Percentiles rank a stretch among this genome's conserved stretches.
Evolutionary conservation across 2,113 vertebrate species (phyloP).

Genomic region (Sprattus sprattus): DNA sequence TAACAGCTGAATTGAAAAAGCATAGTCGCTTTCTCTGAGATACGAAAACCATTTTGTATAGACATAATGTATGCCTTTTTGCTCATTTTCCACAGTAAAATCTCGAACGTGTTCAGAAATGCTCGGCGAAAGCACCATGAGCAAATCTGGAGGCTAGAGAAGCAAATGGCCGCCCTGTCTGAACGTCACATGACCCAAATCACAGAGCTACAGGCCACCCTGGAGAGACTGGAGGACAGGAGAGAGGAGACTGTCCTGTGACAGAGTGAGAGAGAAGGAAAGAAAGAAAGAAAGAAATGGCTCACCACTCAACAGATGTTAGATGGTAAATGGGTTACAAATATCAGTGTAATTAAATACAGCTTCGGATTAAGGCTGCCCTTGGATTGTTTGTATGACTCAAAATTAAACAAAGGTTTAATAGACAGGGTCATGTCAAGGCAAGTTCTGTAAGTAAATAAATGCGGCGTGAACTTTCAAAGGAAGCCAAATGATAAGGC

Average conservation of each 20-base stretch:
- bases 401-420: slow-evolving; percentile 7
- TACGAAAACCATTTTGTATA: neutral
- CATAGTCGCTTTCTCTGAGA: too few relatives aligned
- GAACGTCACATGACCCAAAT: slow-evolving; percentile 69
- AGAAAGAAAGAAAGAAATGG: neutral
- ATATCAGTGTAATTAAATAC: slow-evolving; percentile 18
- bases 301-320: neutral
- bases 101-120: slow-evolving; percentile 73
- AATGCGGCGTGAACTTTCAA: neutral
- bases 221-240: slow-evolving; percentile 61
- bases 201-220: slow-evolving; percentile 48
- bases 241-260: slow-evolving; percentile 62
- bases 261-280: slow-evolving; percentile 28
- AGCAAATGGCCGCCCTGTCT: slow-evolving; percentile 68
- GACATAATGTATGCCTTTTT: neutral
- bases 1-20: too few relatives aligned
- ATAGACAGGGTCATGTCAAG: neutral
- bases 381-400: neutral
- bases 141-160: slow-evolving; percentile 77
- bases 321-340: neutral
- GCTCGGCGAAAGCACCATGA: slow-evolving; percentile 79
- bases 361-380: neutral
- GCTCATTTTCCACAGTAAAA: slow-evolving; percentile 65
- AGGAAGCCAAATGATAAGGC: neutral
- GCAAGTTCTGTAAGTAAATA: slow-evolving; percentile 9